Evolutionary conservation across 2,797 vertebrate genomes (phyloP).

Genomic region (Lacerta agilis): DNA sequence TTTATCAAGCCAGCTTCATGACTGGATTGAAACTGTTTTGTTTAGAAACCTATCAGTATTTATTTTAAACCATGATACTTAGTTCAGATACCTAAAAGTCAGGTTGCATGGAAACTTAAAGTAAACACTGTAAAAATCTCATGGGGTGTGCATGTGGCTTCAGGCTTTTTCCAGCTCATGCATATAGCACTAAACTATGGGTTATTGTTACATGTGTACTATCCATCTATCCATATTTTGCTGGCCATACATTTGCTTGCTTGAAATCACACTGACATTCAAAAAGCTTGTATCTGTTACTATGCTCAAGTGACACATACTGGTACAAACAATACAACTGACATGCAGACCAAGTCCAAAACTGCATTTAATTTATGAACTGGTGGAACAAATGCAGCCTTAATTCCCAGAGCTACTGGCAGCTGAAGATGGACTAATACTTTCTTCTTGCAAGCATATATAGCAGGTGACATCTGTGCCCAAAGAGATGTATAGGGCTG

Average conservation of each 20-base stretch:
- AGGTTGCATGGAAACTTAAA: no score
- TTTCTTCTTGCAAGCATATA: not conserved
- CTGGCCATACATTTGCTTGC: not conserved
- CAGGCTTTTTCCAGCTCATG: no score
- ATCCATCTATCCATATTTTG: no score
- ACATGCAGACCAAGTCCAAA: not conserved
- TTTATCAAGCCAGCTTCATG: not conserved
- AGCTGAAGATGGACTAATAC: not conserved
- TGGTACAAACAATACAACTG: not conserved
- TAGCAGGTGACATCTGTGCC: not conserved
- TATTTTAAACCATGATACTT: no score
- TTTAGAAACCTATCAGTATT: no score
- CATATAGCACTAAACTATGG: not conserved
- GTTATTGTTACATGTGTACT: not conserved
- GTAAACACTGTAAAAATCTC: no score
- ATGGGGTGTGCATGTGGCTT: no score
- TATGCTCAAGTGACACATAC: not conserved
- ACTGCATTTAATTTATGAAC: not conserved
- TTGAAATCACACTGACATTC: not conserved
- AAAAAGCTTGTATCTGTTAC: not conserved
- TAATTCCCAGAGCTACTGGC: not conserved
- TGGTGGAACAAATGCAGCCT: not conserved
- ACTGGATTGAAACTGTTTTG: no score
- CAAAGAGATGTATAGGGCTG: not conserved
- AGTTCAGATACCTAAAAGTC: no score